A percentile compares a stretch with the other conserved stretches of the same genome.
Conservation (phyloP, 2,113 vertebrate genomes). For the Toxotes chatareus region DNA sequence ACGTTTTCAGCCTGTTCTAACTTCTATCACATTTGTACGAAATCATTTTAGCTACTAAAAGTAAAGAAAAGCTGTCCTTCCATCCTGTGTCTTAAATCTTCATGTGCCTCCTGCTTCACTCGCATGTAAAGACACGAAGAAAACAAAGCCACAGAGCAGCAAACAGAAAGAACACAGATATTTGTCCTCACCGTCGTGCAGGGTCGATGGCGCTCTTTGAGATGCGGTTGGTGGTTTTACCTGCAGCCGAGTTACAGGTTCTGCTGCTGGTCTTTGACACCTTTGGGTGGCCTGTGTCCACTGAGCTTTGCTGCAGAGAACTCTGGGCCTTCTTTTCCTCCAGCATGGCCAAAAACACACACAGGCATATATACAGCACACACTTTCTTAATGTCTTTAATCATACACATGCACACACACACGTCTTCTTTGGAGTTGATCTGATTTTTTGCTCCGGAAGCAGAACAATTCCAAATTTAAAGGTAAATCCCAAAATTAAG, state of each 20-base stretch:
- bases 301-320: not conserved
- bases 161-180: not conserved
- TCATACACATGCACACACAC: not conserved
- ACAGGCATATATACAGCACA: not conserved
- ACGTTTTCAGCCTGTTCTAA: not conserved
- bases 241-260: not conserved
- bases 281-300: not conserved
- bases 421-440: not conserved
- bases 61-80: not conserved
- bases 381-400: not conserved
- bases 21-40: not conserved
- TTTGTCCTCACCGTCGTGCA: slow-evolving; percentile 52
- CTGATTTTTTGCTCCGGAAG: not conserved
- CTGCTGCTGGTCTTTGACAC: not conserved
- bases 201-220: not conserved
- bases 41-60: not conserved
- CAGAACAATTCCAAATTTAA: not conserved
- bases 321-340: slow-evolving; percentile 48
- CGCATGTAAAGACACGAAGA: not conserved
- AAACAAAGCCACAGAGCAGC: not conserved
- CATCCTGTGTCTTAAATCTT: not conserved
- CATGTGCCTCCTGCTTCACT: not conserved
- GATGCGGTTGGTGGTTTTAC: not conserved
- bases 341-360: slow-evolving; percentile 52
- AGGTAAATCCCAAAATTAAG: not conserved